Base-by-base conservation (phyloP, 1,140 invertebrate species). In the Saccostrea cuccullata region DNA sequence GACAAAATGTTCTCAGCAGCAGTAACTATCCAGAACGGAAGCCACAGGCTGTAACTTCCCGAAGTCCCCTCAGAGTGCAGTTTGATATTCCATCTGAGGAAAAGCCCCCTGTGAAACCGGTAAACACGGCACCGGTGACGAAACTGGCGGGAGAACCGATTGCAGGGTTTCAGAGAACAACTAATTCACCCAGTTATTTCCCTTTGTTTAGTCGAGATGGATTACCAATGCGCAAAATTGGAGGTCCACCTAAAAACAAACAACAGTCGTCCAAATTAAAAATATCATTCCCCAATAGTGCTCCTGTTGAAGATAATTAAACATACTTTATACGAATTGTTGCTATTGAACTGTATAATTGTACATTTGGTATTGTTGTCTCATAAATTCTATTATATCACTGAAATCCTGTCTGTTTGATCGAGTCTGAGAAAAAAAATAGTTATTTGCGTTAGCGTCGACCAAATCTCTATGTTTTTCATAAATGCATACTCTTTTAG, bases 181-280 rank as follows among this genome's bases (percentile, higher is more conserved):
- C 58, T 23, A 23, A 85, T 36, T 26, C 47, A 8, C 67, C 84
- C 0, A 67, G 86, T 64, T 90, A 90, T 77, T 90, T 90, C 60
- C 89, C 89, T 4, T 36, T 90, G 17, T 90, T 90, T 70, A 82
- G 85, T 70, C 70, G 86, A 9, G 85, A 90, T 84, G 89, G 89
- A 82, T 30, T 70, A 8, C 89, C 89, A 15, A 87, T 88, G 77
- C 56, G 87, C 13, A 88, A 85, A 87, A 86, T 88, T 55, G 89
- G 89, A 15, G 87, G 87, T 2, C 40, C 83, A 60, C 55, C 56
- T n/a, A 89, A 87, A 67, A 86, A 85, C 12, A 85, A 85, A 30
- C 82, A 56, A 83, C 70, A 30, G 8, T 23, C 70, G 11, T 8
- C 40, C 17, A 85, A 58, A 55, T 85, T 85, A 36, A 85, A 60